Evolutionary conservation across 2,888 invertebrate genomes (phyloP), one percentile per base, ranked within the genome.

Genomic region (Nowickia ferox): DNA sequence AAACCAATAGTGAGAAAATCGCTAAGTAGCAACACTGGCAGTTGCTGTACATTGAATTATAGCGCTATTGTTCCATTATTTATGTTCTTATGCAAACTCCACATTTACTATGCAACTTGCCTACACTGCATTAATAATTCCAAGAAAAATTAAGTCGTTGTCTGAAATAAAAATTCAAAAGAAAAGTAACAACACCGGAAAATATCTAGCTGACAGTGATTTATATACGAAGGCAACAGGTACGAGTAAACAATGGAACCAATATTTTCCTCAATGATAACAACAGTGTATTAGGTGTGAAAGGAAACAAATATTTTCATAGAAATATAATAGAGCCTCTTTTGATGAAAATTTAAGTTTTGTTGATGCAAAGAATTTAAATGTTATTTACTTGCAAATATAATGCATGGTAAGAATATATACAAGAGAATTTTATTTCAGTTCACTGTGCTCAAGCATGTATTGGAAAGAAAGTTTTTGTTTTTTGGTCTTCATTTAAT

Each of bases 161-260:
- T 53, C 38, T 53, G 13, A n/a, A 30, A 63, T 44, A 19, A 19
- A 51, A 53, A 46, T 19, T 38, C 2, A 48, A 63, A 74, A 15
- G 40, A 40, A 74, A 48, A 40, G 5, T 65, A 42, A 61, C 38
- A 40, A 68, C 38, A 59, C 48, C 9, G 51, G 66, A 13, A 74
- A 57, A 74, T 51, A 57, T 66, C 40, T 51, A 68, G n/a, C 51
- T 69, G 75, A 69, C 74, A 81, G 69, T 68, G 75, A 81, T 81
- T 81, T 75, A 81, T 81, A 38, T 42, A 51, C n/a, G 53, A 61
- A 61, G 17, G 30, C 57, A 57, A 19, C 44, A 76, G 66, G 19
- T 48, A 63, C 30, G 30, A 30, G 30, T 30, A 30, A 30, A 30
- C 8, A 61, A 13, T 48, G 19, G 46, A 53, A 38, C 22, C 13